phyloP scores from a whole-genome alignment of 2,888 invertebrate species.

The Parasteatoda lunata region DNA sequence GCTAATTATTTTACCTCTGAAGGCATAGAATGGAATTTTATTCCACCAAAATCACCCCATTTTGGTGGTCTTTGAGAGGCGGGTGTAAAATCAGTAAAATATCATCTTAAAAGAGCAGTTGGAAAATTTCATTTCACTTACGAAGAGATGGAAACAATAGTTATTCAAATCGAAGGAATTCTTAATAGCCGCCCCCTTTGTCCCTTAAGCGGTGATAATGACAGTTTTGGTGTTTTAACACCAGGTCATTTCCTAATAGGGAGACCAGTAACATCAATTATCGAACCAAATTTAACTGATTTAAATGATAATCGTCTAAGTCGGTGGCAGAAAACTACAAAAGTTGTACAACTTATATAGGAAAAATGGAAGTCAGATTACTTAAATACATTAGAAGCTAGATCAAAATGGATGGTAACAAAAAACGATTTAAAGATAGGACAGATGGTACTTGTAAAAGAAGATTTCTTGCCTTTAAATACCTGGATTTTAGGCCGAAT shows the following conservation, averaged over 20 bases:
- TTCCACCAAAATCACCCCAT: not conserved
- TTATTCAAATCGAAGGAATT: not conserved
- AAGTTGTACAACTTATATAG: constrained; percentile 11
- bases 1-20: not conserved
- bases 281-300: not conserved
- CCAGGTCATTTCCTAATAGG: not conserved
- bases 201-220: not conserved
- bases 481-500: too few relatives aligned
- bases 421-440: too few relatives aligned
- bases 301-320: not conserved
- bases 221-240: constrained; percentile 3
- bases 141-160: not conserved
- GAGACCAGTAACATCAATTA: not conserved
- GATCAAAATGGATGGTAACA: too few relatives aligned
- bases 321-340: not conserved
- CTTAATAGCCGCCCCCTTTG: not conserved
- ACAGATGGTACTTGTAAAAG: too few relatives aligned
- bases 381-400: too few relatives aligned
- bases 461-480: too few relatives aligned
- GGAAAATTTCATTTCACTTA: not conserved
- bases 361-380: not conserved
- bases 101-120: constrained; percentile 7
- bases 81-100: not conserved
- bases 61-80: not conserved
- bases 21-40: not conserved